Evolutionary conservation across 2,113 vertebrate genomes (phyloP).

Genomic region (Lasiurus cinereus): DNA sequence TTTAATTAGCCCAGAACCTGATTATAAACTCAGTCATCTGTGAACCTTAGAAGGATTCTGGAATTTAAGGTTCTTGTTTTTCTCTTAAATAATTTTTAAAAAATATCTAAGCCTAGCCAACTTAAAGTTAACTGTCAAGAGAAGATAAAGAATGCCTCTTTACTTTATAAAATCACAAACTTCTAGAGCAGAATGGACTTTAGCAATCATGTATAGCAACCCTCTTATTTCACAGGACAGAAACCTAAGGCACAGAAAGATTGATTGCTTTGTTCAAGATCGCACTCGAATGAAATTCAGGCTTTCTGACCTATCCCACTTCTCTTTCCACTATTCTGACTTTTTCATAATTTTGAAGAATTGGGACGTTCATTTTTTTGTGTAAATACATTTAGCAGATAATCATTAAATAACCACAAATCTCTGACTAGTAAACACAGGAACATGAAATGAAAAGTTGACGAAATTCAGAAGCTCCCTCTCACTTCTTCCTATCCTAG

Average conservation of each 20-base stretch:
- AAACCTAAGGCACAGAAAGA: not conserved
- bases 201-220: not conserved
- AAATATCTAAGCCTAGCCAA: not conserved
- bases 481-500: not conserved
- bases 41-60: conserved; percentile 63
- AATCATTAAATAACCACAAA: conserved; percentile 14
- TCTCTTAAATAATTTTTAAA: not conserved
- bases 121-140: conserved; percentile 13
- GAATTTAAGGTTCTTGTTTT: not conserved
- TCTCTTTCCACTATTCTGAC: not conserved
- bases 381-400: conserved; percentile 2
- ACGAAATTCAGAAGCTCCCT: accelerated
- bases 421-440: not conserved
- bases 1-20: conserved; percentile 30
- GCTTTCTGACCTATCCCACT: not conserved
- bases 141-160: not conserved
- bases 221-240: not conserved
- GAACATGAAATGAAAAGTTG: not conserved
- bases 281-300: not conserved
- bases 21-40: conserved; percentile 37
- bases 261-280: not conserved
- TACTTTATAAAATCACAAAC: not conserved
- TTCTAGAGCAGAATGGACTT: not conserved
- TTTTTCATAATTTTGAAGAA: conserved; percentile 41
- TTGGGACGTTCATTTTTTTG: not conserved